Evolutionary conservation across 2,113 vertebrate species (phyloP).

Genomic region (Cynocephalus volans): DNA sequence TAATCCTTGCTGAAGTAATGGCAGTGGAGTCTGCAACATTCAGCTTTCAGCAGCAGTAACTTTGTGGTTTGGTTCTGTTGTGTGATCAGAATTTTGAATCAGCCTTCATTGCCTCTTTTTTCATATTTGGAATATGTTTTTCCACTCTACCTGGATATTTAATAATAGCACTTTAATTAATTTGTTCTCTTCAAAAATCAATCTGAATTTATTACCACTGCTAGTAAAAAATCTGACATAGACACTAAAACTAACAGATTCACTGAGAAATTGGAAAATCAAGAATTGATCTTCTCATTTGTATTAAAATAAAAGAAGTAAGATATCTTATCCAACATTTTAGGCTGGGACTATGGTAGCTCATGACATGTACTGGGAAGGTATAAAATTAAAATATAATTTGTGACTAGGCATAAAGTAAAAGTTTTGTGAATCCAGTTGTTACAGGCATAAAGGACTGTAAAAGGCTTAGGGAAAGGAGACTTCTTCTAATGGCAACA

Average conservation of each 20-base stretch:
- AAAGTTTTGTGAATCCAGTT: not conserved
- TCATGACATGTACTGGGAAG: not conserved
- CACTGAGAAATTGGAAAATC: not conserved
- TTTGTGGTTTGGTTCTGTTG: not conserved
- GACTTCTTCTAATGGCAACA: not conserved
- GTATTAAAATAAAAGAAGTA: not conserved
- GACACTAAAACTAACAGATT: not conserved
- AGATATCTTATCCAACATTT: not conserved
- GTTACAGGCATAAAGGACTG: not conserved
- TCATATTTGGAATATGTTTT: not conserved
- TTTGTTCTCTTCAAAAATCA: not conserved
- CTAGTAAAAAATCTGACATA: not conserved
- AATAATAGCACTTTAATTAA: not conserved
- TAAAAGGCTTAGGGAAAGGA: not conserved
- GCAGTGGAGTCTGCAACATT: accelerated
- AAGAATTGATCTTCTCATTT: not conserved
- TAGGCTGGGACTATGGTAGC: not conserved
- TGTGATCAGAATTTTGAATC: not conserved
- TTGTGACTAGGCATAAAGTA: not conserved
- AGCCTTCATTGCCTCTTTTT: not conserved
- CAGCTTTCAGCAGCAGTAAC: not conserved
- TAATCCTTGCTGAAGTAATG: too few species aligned
- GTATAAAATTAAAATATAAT: not conserved
- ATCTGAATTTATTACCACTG: not conserved
- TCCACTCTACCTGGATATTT: not conserved